Conservation (phyloP, 1,140 invertebrate genomes). For the Papilio glaucus region DNA sequence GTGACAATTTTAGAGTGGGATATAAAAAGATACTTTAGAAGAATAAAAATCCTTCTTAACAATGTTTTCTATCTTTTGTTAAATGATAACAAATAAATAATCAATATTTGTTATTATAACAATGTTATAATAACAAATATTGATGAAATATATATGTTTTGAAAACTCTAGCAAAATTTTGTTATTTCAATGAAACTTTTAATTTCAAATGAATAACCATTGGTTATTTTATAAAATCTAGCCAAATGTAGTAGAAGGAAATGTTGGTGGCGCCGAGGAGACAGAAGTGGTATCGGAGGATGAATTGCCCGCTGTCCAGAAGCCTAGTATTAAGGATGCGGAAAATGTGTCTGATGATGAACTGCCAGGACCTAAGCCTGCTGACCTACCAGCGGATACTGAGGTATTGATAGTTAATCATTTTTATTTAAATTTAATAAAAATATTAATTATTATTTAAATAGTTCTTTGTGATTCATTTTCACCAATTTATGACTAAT, state of each 20-base stretch:
- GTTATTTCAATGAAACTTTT: neutral
- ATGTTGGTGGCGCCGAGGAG: slow-evolving; percentile 81
- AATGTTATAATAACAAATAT: too few relatives aligned
- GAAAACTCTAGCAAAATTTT: too few relatives aligned
- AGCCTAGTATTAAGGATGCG: slow-evolving; percentile 80
- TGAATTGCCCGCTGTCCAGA: slow-evolving; percentile 87
- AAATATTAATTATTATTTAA: neutral
- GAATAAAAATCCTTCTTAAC: too few relatives aligned
- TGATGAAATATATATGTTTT: too few relatives aligned
- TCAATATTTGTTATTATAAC: too few relatives aligned
- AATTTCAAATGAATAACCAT: neutral
- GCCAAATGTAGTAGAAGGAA: neutral
- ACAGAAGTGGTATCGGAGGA: slow-evolving; percentile 93
- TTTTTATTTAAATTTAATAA: neutral
- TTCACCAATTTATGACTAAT: too few relatives aligned
- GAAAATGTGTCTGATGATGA: slow-evolving; percentile 86
- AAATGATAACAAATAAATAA: too few relatives aligned
- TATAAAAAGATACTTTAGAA: too few relatives aligned
- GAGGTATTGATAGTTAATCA: slow-evolving; percentile 81
- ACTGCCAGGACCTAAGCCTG: slow-evolving; percentile 88
- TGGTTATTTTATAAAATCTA: neutral
- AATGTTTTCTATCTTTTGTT: too few relatives aligned
- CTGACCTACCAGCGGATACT: slow-evolving; percentile 90
- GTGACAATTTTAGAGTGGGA: too few relatives aligned
- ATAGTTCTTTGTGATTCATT: neutral